phyloP scores from a whole-genome alignment of 2,888 invertebrate species.

The Diachrysia chrysitis region DNA sequence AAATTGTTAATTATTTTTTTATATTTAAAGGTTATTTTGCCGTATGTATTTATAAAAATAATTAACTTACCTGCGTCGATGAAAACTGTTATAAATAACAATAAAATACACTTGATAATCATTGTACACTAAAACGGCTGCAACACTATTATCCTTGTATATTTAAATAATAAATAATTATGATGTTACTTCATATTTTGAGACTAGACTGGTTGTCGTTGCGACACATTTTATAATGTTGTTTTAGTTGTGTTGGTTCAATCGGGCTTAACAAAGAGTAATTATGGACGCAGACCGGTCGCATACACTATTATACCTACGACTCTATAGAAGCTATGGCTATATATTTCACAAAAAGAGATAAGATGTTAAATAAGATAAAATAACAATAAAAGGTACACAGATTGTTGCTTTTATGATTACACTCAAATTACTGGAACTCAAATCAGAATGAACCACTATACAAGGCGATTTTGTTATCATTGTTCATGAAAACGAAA shows the following conservation, averaged over 20 bases:
- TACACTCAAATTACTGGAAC: too few species aligned
- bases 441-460: too few species aligned
- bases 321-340: not conserved
- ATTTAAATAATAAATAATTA: slow-evolving; percentile 56
- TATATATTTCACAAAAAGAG: not conserved
- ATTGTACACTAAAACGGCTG: slow-evolving; percentile 63
- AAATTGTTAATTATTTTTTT: too few species aligned
- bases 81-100: slow-evolving; percentile 67
- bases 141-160: slow-evolving; percentile 37
- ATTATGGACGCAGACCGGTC: slow-evolving; percentile 8
- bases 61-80: slow-evolving; percentile 70
- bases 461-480: too few species aligned
- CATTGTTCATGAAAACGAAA: too few species aligned
- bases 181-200: slow-evolving; percentile 53
- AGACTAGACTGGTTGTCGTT: slow-evolving; percentile 63
- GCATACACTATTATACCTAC: slow-evolving; percentile 22
- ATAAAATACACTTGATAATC: slow-evolving; percentile 72
- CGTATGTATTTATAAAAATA: too few species aligned
- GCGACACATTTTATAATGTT: slow-evolving; percentile 62
- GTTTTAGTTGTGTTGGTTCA: slow-evolving; percentile 37
- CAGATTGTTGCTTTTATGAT: too few species aligned
- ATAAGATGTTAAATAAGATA: not conserved
- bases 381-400: too few species aligned
- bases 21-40: too few species aligned
- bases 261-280: slow-evolving; percentile 52